Percentiles rank a stretch among this genome's conserved stretches.
Evolutionary conservation across 2,888 invertebrate species (phyloP).

Genomic region (Neoaliturus tenellus): DNA sequence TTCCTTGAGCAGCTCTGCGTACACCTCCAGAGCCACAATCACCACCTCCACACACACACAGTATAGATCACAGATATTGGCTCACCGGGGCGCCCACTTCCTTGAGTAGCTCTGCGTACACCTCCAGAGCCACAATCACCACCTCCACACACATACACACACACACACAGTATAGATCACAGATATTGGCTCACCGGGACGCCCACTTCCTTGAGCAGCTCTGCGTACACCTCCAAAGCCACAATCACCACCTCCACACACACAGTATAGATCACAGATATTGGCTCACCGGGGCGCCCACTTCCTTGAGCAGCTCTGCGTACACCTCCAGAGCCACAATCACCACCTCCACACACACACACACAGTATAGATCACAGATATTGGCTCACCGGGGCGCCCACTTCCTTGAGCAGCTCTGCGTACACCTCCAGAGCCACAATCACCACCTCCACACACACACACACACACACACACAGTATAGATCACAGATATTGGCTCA

Average conservation of each 20-base stretch:
- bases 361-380: slow-evolving; percentile 79
- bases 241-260: slow-evolving; percentile 81
- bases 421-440: slow-evolving; percentile 79
- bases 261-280: slow-evolving; percentile 79
- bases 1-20: slow-evolving; percentile 79
- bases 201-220: slow-evolving; percentile 80
- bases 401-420: slow-evolving; percentile 77
- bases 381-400: slow-evolving; percentile 81
- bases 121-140: slow-evolving; percentile 81
- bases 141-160: too few species aligned
- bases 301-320: slow-evolving; percentile 78
- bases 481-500: slow-evolving; percentile 77
- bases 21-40: slow-evolving; percentile 80
- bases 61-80: slow-evolving; percentile 79
- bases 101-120: slow-evolving; percentile 78
- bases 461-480: slow-evolving; percentile 78
- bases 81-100: slow-evolving; percentile 75
- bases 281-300: slow-evolving; percentile 76
- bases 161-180: too few species aligned
- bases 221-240: slow-evolving; percentile 79
- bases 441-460: too few species aligned
- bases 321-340: slow-evolving; percentile 81
- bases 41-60: slow-evolving; percentile 81
- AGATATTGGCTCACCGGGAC: slow-evolving; percentile 72
- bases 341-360: slow-evolving; percentile 80